These are phyloP conservation scores for Wiebesia pumilae DNA, from an alignment of 1,140 invertebrate genomes.

Conservation along the genomic window DNA sequence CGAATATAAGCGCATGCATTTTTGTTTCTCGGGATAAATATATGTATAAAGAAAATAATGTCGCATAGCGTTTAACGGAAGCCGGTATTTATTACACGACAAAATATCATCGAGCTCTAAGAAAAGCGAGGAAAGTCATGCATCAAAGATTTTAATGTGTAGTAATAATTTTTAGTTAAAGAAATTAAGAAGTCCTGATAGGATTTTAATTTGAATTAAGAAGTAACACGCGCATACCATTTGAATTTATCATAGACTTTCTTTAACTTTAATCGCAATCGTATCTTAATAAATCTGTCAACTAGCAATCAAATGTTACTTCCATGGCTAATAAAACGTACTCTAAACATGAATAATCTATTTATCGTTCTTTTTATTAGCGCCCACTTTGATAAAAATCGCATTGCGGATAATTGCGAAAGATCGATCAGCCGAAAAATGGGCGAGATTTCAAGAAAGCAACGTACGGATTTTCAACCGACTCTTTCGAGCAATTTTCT, in stretches of 20 bases:
- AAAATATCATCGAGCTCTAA: no score
- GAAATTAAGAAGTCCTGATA: neutral
- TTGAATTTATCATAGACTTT: neutral
- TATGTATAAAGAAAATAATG: no score
- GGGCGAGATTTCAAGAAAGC: neutral
- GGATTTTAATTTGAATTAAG: neutral
- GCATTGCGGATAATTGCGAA: neutral
- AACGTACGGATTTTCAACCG: neutral
- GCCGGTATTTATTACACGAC: no score
- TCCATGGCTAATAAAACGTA: neutral
- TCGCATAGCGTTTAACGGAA: no score
- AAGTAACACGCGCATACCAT: neutral
- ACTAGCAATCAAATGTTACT: conserved; percentile 6
- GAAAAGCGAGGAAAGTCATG: no score
- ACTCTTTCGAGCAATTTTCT: neutral
- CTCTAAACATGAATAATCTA: neutral
- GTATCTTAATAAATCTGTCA: conserved; percentile 16
- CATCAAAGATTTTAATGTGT: no score
- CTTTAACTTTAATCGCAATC: neutral
- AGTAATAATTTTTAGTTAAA: neutral
- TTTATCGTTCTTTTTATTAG: neutral
- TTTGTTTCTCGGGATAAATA: no score
- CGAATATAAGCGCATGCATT: neutral
- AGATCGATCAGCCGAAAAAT: neutral
- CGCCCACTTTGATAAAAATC: neutral